A percentile compares a stretch with the other conserved stretches of the same genome.
These are phyloP conservation scores for Asteroscopus sphinx DNA, from an alignment of 2,888 invertebrate species.

Conservation along the genomic window DNA sequence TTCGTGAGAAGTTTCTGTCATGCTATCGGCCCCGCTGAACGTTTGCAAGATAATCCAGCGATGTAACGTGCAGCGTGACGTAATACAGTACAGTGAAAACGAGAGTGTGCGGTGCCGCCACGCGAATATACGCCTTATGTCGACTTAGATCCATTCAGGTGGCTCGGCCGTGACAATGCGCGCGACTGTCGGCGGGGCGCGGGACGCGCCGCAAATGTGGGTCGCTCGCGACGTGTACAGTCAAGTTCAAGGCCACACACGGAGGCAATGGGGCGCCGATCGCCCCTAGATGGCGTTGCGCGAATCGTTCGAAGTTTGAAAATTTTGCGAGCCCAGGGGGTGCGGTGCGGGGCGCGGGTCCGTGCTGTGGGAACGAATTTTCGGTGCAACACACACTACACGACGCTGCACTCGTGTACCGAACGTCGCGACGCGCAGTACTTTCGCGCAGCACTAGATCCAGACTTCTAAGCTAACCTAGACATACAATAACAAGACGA, in stretches of 20 bases:
- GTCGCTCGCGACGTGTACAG: conserved; percentile 82
- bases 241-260: conserved; percentile 88
- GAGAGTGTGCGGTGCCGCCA: conserved; percentile 74
- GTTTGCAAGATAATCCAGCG: conserved; percentile 71
- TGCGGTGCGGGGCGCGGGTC: conserved; percentile 77
- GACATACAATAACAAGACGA: conserved; percentile 74
- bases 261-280: conserved; percentile 73
- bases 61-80: conserved; percentile 74
- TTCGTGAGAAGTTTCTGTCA: conserved; percentile 52
- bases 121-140: conserved; percentile 79
- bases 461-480: conserved; percentile 77
- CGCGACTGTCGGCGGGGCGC: conserved; percentile 72
- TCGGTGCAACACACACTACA: conserved; percentile 87
- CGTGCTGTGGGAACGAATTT: conserved; percentile 84
- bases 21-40: conserved; percentile 54
- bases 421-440: conserved; percentile 88
- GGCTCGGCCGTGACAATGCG: conserved; percentile 80
- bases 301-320: conserved; percentile 78
- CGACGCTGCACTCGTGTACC: conserved; percentile 87
- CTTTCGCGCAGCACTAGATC: conserved; percentile 79
- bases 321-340: conserved; percentile 83
- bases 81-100: conserved; percentile 81
- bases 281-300: conserved; percentile 87
- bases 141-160: conserved; percentile 80
- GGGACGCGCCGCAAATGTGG: conserved; percentile 80